A percentile compares a stretch with the other conserved stretches of the same genome.
Evolutionary conservation across 2,888 invertebrate genomes (phyloP).

Genomic region (Camptogramma bilineatum): DNA sequence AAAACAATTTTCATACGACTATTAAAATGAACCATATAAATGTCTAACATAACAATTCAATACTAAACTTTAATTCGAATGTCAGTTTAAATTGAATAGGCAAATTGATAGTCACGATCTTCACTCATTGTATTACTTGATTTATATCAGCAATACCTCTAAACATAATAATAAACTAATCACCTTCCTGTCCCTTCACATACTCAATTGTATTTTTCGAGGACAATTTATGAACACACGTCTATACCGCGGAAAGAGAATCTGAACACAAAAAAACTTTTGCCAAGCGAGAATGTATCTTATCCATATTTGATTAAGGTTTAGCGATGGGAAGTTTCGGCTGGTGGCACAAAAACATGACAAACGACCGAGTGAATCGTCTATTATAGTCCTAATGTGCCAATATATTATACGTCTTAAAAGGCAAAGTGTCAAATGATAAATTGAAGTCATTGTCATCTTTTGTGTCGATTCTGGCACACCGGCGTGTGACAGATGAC

Average conservation of each 20-base stretch:
- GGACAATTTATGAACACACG: slow-evolving; percentile 66
- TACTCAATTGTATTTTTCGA: slow-evolving; percentile 60
- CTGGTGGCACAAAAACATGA: slow-evolving; percentile 67
- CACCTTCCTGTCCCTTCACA: slow-evolving; percentile 53
- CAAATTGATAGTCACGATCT: slow-evolving; percentile 1
- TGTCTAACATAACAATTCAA: too few species aligned
- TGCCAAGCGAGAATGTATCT: slow-evolving; percentile 31
- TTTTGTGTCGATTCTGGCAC: slow-evolving; percentile 52
- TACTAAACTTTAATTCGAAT: too few species aligned
- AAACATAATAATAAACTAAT: slow-evolving; percentile 57
- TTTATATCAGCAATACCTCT: slow-evolving; percentile 49
- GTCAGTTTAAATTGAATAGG: background rate
- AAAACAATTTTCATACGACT: too few species aligned
- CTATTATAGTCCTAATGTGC: slow-evolving; percentile 80
- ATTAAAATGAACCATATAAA: too few species aligned
- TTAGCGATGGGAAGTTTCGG: slow-evolving; percentile 26
- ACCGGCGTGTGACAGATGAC: slow-evolving; percentile 61
- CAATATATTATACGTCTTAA: slow-evolving; percentile 78
- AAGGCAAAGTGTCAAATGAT: slow-evolving; percentile 72
- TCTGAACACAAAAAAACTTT: slow-evolving; percentile 10
- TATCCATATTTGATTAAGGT: slow-evolving; percentile 30
- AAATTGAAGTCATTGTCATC: slow-evolving; percentile 68
- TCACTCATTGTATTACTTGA: slow-evolving; percentile 24
- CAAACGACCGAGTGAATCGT: slow-evolving; percentile 73
- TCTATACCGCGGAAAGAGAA: slow-evolving; percentile 50